Evolutionary conservation across 2,113 vertebrate genomes (phyloP).

Genomic region (Ophthalmolycus amberensis): DNA sequence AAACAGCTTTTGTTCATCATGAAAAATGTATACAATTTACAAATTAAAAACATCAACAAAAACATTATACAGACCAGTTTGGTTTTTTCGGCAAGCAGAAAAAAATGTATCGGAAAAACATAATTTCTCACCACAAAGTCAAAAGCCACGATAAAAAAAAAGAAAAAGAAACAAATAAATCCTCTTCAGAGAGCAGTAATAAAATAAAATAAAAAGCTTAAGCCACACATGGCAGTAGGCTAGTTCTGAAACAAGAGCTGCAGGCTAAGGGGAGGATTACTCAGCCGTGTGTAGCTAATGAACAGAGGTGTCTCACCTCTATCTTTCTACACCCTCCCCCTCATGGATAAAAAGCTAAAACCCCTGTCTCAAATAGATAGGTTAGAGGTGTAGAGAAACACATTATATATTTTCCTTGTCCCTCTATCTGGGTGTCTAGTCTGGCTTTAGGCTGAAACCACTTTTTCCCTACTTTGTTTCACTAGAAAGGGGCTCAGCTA

Average conservation of each 20-base stretch:
- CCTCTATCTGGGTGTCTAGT: slow-evolving; percentile 50
- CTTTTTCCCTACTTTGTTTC: slow-evolving; percentile 61
- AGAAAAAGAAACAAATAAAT: slow-evolving; percentile 67
- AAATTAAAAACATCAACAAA: slow-evolving; percentile 77
- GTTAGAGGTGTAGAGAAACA: slow-evolving; percentile 63
- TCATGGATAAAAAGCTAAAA: slow-evolving; percentile 57
- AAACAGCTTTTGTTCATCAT: slow-evolving; percentile 73
- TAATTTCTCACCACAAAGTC: slow-evolving; percentile 70
- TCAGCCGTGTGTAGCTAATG: slow-evolving; percentile 73
- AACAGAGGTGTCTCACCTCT: slow-evolving; percentile 65
- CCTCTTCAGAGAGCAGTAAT: slow-evolving; percentile 67
- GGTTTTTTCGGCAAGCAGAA: slow-evolving; percentile 80
- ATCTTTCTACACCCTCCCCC: slow-evolving; percentile 26
- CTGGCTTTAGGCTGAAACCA: slow-evolving; percentile 54
- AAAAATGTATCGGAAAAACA: slow-evolving; percentile 30
- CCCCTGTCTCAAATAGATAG: slow-evolving; percentile 50
- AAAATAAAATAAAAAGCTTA: slow-evolving; percentile 70
- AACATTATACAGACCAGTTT: slow-evolving; percentile 83
- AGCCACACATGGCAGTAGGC: slow-evolving; percentile 79
- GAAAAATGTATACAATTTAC: slow-evolving; percentile 78
- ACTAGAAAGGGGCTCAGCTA: slow-evolving; percentile 40
- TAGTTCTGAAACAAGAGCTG: slow-evolving; percentile 79
- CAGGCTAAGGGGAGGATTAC: slow-evolving; percentile 74
- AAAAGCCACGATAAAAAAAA: slow-evolving; percentile 65
- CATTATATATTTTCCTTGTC: slow-evolving; percentile 44